phyloP scores from a whole-genome alignment of 2,113 vertebrate genomes.

The Gymnocephalus cernua region DNA sequence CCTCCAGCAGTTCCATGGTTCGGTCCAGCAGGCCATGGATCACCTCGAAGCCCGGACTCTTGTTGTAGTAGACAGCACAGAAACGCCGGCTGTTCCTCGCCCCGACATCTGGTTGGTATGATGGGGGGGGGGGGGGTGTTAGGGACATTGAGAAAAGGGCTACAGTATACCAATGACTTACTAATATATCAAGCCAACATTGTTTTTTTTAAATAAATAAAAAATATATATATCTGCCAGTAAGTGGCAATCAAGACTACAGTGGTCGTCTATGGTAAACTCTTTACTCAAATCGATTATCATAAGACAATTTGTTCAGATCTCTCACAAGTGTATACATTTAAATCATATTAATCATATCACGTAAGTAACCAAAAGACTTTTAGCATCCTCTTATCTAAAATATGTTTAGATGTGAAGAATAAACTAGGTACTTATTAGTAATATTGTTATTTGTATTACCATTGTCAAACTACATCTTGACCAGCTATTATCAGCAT shows the following conservation, averaged over 20 bases:
- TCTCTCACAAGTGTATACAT: not conserved
- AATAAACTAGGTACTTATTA: too few species aligned
- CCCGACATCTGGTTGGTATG: conserved; percentile 89
- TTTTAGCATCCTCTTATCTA: not conserved
- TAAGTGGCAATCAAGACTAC: not conserved
- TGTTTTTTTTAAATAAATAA: not conserved
- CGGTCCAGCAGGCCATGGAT: conserved; percentile 98
- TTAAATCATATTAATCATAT: not conserved
- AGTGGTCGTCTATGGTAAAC: too few species aligned
- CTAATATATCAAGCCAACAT: not conserved
- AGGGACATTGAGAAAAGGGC: not conserved
- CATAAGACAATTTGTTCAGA: too few species aligned
- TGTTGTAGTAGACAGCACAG: conserved; percentile 95
- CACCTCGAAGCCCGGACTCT: conserved; percentile 95
- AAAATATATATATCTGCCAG: not conserved
- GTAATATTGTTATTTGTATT: not conserved
- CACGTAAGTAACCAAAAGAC: not conserved
- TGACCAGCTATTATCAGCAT: not conserved
- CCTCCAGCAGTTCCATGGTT: conserved; percentile 93
- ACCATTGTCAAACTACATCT: not conserved
- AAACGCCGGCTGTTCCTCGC: conserved; percentile 92
- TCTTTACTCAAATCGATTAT: too few species aligned
- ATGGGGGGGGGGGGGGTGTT: not conserved
- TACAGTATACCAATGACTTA: not conserved
- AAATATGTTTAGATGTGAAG: not conserved